phyloP scores from a whole-genome alignment of 2,888 invertebrate species.

The Nomada lathburiana region DNA sequence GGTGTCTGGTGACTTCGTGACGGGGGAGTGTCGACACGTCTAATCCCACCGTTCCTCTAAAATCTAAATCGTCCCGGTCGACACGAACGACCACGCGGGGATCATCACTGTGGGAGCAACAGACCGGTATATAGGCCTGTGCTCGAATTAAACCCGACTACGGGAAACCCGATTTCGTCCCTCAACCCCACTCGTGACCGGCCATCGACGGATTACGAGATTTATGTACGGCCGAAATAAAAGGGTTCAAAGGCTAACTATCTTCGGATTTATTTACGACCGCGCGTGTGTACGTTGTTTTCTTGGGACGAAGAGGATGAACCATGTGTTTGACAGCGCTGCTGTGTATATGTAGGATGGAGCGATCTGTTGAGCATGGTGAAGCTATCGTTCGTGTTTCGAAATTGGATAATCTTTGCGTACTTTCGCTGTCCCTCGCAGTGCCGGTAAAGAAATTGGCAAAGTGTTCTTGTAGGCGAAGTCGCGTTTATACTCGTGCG shows the following conservation, averaged over 20 bases:
- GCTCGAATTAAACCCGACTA: conserved; percentile 33
- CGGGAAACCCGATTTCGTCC: conserved; percentile 34
- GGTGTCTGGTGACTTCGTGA: background rate
- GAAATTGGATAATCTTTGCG: no score
- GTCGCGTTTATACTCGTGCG: background rate
- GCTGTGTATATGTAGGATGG: no score
- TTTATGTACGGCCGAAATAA: conserved; percentile 37
- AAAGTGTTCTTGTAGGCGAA: background rate
- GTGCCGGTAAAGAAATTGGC: background rate
- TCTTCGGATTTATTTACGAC: conserved; percentile 31
- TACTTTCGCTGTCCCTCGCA: no score
- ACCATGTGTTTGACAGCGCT: background rate
- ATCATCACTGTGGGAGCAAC: background rate
- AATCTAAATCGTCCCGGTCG: background rate
- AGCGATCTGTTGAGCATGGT: no score
- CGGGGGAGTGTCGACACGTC: conserved; percentile 17
- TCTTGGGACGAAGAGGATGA: background rate
- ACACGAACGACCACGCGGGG: background rate
- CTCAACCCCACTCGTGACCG: conserved; percentile 2
- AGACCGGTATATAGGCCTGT: background rate
- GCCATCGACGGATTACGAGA: conserved; percentile 28
- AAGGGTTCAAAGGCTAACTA: conserved; percentile 20
- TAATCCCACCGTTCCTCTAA: conserved; percentile 20
- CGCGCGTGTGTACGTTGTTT: background rate
- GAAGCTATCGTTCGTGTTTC: no score